Conservation (phyloP, 2,113 vertebrate species). For the Poecile atricapillus region DNA sequence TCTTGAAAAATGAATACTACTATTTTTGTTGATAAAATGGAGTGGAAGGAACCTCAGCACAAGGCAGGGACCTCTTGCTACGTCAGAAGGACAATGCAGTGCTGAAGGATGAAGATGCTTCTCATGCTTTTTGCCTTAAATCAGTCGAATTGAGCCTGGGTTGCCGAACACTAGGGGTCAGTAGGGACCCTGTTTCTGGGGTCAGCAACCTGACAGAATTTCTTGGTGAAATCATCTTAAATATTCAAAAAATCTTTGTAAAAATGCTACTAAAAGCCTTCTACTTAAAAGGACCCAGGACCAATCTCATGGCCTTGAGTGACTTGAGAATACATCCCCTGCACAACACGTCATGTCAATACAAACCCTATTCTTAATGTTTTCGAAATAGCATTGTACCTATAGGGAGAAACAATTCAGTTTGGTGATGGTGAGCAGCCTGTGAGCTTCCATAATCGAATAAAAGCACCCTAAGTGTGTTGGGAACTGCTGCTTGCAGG, state of each 20-base stretch:
- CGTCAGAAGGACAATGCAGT: background rate
- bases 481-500: background rate
- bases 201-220: background rate
- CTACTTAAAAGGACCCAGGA: background rate
- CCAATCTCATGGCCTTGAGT: background rate
- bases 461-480: background rate
- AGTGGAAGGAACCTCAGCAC: background rate
- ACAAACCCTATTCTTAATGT: background rate
- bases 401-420: background rate
- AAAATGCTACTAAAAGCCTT: background rate
- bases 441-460: background rate
- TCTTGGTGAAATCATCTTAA: background rate
- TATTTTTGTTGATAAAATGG: background rate
- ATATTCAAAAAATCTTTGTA: background rate
- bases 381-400: background rate
- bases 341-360: background rate
- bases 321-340: background rate
- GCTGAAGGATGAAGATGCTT: background rate
- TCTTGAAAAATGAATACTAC: background rate
- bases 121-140: background rate
- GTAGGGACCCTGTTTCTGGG: background rate
- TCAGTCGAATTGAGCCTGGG: background rate
- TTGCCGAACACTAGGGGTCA: constrained; percentile 43
- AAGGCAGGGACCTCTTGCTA: background rate
- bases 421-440: background rate